Conservation (phyloP, 2,113 vertebrate genomes). For the Spermophilus dauricus region DNA sequence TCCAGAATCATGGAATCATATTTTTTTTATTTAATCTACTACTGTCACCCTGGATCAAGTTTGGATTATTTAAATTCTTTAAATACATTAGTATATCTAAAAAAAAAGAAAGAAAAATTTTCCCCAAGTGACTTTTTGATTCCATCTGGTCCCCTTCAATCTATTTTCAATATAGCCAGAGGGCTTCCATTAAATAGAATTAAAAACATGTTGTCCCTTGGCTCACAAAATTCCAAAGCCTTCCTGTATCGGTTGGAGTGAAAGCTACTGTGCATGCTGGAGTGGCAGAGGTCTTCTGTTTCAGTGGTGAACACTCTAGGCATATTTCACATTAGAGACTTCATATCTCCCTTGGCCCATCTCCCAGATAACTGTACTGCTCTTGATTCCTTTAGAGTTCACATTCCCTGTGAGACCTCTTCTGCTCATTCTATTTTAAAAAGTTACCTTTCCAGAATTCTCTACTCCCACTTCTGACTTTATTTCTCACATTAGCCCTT, state of each 20-base stretch:
- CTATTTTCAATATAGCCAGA: background rate
- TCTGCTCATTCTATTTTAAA: background rate
- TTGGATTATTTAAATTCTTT: background rate
- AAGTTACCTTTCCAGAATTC: background rate
- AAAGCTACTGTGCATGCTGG: background rate
- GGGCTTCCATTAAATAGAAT: background rate
- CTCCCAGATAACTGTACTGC: too few species aligned
- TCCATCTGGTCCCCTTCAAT: background rate
- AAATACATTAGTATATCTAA: background rate
- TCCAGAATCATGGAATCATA: background rate
- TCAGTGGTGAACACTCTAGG: background rate
- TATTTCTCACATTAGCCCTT: background rate
- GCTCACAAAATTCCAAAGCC: background rate
- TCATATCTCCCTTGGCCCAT: background rate
- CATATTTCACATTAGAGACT: background rate
- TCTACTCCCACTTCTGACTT: background rate
- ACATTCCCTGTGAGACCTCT: background rate
- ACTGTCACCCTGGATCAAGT: background rate
- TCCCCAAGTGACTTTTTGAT: background rate
- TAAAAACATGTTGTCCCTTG: background rate
- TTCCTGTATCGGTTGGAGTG: background rate
- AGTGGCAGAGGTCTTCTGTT: background rate
- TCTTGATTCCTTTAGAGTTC: background rate
- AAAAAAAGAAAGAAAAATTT: background rate
- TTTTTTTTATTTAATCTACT: background rate